Base-by-base conservation (phyloP, 53 echinoderm and acorn worm species). In the Astropecten irregularis region DNA sequence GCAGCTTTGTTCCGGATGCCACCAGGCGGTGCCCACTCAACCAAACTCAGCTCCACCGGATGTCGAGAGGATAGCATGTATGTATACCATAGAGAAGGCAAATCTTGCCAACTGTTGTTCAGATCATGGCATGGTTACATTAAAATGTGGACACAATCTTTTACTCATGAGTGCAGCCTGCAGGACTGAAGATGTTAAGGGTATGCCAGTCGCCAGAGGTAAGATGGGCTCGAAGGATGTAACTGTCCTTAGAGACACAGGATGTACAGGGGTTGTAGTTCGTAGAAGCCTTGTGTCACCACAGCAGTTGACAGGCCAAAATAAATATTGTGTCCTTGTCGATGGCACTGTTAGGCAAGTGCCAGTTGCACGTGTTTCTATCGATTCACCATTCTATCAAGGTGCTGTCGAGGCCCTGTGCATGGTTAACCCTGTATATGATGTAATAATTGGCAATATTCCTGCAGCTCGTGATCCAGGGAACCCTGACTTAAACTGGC, bases 351-450 rank as follows among this genome's bases (percentile, higher is more conserved):
- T 63, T 14, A 30, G 63, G n/a, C 19, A 72, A 73, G 40, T 71
- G 0, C 85, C 85, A 50, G 85, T 73, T 15, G 85, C 73, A 1
- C 59, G 39, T 14, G 58, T 88, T 13, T 13, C 40, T 37, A 57
- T 90, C 42, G 62, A 81, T 20, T 62, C 90, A n/a, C 90, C 90
- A 47, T 90, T 34, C 31, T 82, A 81, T 68, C 30, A 38, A 14
- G 90, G 85, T 39, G 33, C 40, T n/a, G 25, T 81, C 39, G 81
- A 85, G 37, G 90, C 84, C 1, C 70, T 85, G 6, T 79, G 81
- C 15, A 85, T 90, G 85, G 23, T 70, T 22, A 85, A 81, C 23
- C 90, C 90, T 31, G 39, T 85, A 18, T 85, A 76, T 34, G 90
- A 63, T 63, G 32, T 63, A 10, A 63, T 63, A 9, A 27, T 85